Base-by-base conservation (phyloP, 2,797 vertebrate genomes). In the Pipistrellus pygmaeus region DNA sequence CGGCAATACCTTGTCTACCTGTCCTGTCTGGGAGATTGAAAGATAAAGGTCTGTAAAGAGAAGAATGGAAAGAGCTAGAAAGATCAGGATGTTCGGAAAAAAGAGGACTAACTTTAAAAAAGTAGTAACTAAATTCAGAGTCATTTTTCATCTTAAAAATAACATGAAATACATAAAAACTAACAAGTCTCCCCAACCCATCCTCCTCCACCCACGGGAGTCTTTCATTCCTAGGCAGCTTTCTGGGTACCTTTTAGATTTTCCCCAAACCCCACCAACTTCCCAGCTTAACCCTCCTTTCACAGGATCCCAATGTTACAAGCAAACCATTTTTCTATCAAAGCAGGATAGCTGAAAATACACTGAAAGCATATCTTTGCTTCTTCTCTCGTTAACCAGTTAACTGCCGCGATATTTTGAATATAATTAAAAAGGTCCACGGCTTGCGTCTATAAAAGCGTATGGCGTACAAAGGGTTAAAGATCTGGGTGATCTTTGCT, bases 21-120 rank as follows among this genome's bases (percentile, higher is more conserved):
- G 99, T 99, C 99, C 99, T 99, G 99, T 98, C 99, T 99, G 99
- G 99, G 99, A 99, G 99, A 99, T 99, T 99, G 99, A 99, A 99
- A 99, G 99, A 99, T 99, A 99, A 99, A 99, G 98, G 99, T 99
- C 99, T 99, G 99, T 98, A 99, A 99, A 99, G 99, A 99, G 99
- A 99, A 99, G 99, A 99, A 99, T 98, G 99, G 99, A 99, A 99
- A 99, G 99, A 99, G 99, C 99, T 99, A 99, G 99, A 99, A 98
- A 99, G 99, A 99, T 99, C 99, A 99, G 98, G 98, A 99, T 98
- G 99, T 98, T 98, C 98, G 27, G 98, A 25, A 96, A 98, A 99
- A 99, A 98, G 99, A 99, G 98, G 98, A 99, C 99, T 99, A 98
- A 98, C 97, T 98, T 98, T 98, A 92, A 97, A 98, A 98, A 98